phyloP scores from a whole-genome alignment of 2,888 invertebrate species.

The Cacoxenus indagator region DNA sequence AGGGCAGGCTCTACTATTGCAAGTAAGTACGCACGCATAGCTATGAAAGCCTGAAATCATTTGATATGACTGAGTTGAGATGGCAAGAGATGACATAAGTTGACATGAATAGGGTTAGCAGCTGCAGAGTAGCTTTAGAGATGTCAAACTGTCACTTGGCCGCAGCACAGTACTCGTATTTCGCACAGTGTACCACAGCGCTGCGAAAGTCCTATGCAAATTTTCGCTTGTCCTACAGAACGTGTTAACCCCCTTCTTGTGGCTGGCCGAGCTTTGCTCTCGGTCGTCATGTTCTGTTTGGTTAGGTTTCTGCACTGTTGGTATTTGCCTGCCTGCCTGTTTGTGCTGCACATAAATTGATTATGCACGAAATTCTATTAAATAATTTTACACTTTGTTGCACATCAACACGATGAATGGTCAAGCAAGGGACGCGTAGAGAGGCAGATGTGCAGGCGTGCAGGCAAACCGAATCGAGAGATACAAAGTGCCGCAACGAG shows the following conservation, averaged over 20 bases:
- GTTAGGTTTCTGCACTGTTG: conserved; percentile 2
- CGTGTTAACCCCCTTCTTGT: conserved; percentile 32
- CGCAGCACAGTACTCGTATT: too few relatives aligned
- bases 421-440: not conserved
- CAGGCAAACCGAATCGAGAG: not conserved
- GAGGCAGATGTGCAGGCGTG: not conserved
- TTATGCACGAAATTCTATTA: conserved; percentile 64
- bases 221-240: too few relatives aligned
- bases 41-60: too few relatives aligned
- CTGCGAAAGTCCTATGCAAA: too few relatives aligned
- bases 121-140: too few relatives aligned
- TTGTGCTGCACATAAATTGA: conserved; percentile 60
- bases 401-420: conserved; percentile 46
- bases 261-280: conserved; percentile 26
- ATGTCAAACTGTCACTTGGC: not conserved
- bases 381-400: conserved; percentile 65
- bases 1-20: conserved; percentile 90
- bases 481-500: not conserved
- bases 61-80: too few relatives aligned
- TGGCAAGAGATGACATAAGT: too few relatives aligned
- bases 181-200: too few relatives aligned
- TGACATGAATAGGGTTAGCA: too few relatives aligned
- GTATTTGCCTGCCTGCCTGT: conserved; percentile 43
- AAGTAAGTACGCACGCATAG: conserved; percentile 84
- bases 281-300: not conserved